Evolutionary conservation across 2,888 invertebrate genomes (phyloP).

Genomic region (Hybos culiciformis): DNA sequence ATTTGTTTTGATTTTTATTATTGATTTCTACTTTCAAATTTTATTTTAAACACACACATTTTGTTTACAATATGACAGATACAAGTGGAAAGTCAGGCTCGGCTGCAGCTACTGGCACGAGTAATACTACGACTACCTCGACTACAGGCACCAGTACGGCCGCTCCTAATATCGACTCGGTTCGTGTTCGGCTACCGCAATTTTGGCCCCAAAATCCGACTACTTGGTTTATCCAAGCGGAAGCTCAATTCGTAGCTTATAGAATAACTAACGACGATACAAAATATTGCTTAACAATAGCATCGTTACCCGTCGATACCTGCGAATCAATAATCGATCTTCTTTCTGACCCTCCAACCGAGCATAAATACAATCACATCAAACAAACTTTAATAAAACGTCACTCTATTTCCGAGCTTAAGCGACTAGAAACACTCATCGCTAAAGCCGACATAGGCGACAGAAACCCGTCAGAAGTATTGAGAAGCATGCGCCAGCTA

Average conservation of each 20-base stretch:
- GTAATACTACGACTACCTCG: too few relatives aligned
- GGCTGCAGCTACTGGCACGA: too few relatives aligned
- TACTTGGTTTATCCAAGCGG: not conserved
- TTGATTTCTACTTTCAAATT: too few relatives aligned
- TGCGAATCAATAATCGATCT: not conserved
- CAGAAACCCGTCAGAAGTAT: not conserved
- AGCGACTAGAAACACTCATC: not conserved
- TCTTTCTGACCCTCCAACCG: not conserved
- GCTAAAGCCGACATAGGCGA: not conserved
- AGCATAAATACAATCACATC: not conserved
- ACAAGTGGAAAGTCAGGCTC: too few relatives aligned
- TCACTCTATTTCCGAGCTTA: not conserved
- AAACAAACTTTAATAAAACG: not conserved
- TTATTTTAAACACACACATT: too few relatives aligned
- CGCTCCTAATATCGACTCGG: not conserved
- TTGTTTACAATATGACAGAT: too few relatives aligned
- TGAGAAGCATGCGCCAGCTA: not conserved
- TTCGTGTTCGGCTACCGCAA: not conserved
- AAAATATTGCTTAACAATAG: slow-evolving; percentile 1
- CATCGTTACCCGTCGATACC: not conserved
- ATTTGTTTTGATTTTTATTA: too few relatives aligned
- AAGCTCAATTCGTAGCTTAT: not conserved
- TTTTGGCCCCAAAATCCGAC: not conserved
- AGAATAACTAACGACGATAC: not conserved
- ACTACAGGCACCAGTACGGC: too few relatives aligned